Evolutionary conservation across 1,140 invertebrate species (phyloP).

Genomic region (Gonioctena quinquepunctata): DNA sequence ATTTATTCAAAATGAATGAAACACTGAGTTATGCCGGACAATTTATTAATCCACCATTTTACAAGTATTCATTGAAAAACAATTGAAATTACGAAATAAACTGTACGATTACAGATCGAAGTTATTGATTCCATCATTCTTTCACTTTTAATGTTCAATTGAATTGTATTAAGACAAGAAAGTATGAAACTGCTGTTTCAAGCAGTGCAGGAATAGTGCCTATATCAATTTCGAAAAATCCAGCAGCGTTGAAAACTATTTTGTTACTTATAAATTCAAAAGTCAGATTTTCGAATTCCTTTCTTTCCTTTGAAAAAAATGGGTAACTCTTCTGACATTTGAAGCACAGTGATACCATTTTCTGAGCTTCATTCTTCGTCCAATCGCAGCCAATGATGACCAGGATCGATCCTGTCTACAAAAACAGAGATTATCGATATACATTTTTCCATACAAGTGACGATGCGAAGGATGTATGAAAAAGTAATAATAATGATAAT

Average conservation of each 20-base stretch:
- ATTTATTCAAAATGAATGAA: no score
- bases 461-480: no score
- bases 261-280: background rate
- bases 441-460: no score
- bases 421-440: no score
- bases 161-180: background rate
- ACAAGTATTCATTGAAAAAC: no score
- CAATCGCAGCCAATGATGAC: background rate
- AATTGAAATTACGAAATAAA: no score
- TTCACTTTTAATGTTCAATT: no score
- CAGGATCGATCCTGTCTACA: background rate
- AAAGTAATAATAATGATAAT: no score
- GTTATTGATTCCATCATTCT: no score
- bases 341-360: background rate
- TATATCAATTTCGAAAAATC: background rate
- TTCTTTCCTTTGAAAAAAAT: background rate
- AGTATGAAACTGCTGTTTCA: background rate
- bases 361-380: background rate
- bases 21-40: no score
- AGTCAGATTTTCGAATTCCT: background rate
- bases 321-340: background rate
- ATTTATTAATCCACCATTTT: no score
- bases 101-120: no score
- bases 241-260: background rate
- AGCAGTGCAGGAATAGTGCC: background rate